Evolutionary conservation across 2,113 vertebrate species (phyloP), one percentile per base, ranked within the genome.

Genomic region (Pedionomus torquatus): DNA sequence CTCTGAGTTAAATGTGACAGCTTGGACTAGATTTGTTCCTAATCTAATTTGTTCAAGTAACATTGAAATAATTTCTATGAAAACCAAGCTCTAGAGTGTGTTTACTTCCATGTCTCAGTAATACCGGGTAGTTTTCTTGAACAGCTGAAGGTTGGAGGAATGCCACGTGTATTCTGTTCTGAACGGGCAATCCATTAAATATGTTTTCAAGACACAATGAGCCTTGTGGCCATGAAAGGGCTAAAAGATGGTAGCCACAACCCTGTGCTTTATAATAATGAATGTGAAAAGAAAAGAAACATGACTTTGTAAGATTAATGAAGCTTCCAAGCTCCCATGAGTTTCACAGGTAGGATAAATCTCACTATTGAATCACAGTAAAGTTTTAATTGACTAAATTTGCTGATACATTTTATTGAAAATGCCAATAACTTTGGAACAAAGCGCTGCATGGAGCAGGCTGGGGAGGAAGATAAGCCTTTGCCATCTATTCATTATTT

Each of bases 371-470:
- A 86, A 81, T 72, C 64, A 39, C 76, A 48, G 44, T 39, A 76
- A 94, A 87, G 44, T 81, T 88, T 97, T 86, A 94, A 95, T 83
- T 91, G 54, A 54, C 31, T 83, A 31, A 71, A 48, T 93, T 58
- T 70, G 61, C 64, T 52, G 70, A 88, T 65, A 81, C 0, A 4
- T 66, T 96, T 68, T 93, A 82, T 31, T 92, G 41, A 84, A 94
- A 91, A 90, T 49, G 9, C 33, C 26, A 72, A 25, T 66, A 90
- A 55, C 26, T 81, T 83, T 23, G 58, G 61, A 96, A 89, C 55
- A 91, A 90, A 95, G 33, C 3, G 4, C 21, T 44, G 33, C 20
- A 10, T 3, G 26, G 41, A 95, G 18, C 13, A 79, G 49, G 11
- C 72, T 92, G 79, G 17, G 21, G 33, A 76, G 46, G 44, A 85